Evolutionary conservation across 1,140 invertebrate species (phyloP).

Genomic region (Penaeus chinensis): DNA sequence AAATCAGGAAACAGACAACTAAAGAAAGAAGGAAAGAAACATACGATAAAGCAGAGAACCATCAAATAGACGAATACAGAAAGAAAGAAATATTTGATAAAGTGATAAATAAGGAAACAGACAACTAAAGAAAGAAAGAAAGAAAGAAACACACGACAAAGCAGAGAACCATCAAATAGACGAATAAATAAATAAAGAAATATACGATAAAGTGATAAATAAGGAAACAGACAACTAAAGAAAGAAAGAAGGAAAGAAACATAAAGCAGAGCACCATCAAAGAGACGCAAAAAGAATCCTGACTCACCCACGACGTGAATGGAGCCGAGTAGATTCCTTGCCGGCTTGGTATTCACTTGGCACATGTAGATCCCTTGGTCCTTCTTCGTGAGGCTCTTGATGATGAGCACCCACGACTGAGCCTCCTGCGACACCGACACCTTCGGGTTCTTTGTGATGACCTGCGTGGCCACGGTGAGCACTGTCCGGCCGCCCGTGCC

Average conservation of each 20-base stretch:
- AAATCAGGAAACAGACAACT: too few relatives aligned
- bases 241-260: not conserved
- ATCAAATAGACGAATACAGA: too few relatives aligned
- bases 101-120: too few relatives aligned
- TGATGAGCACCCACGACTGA: slow-evolving; percentile 55
- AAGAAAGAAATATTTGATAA: too few relatives aligned
- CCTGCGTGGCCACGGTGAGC: slow-evolving; percentile 51
- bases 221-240: not conserved
- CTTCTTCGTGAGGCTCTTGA: slow-evolving; percentile 50
- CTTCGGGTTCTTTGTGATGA: slow-evolving; percentile 60
- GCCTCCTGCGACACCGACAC: slow-evolving; percentile 45
- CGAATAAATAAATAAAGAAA: not conserved
- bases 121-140: too few relatives aligned
- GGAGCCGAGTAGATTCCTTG: slow-evolving; percentile 46
- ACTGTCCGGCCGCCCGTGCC: slow-evolving; percentile 45
- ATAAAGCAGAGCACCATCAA: not conserved
- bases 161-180: not conserved
- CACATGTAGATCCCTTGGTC: slow-evolving; percentile 62
- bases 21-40: too few relatives aligned
- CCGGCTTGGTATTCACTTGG: slow-evolving; percentile 62
- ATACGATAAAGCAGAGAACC: too few relatives aligned
- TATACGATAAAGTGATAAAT: not conserved
- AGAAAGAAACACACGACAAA: not conserved
- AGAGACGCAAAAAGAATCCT: not conserved
- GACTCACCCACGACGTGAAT: slow-evolving; percentile 56